Conservation (phyloP, 2,797 vertebrate genomes). For the Darevskia nairensis region DNA sequence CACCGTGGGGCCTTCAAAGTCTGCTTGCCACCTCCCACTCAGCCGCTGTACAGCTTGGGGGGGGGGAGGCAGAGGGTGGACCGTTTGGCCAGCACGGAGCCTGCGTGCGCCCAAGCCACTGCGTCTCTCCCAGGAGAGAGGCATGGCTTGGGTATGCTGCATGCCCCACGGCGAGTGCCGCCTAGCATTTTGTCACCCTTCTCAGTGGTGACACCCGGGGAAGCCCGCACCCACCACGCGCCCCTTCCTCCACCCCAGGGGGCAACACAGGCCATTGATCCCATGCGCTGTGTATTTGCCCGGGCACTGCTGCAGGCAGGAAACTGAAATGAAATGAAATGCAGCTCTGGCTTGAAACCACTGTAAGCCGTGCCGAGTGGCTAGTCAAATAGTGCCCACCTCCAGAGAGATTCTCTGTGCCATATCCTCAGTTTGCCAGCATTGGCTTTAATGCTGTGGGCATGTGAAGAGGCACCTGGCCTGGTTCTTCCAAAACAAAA, state of each 20-base stretch:
- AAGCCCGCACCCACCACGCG: too few relatives aligned
- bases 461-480: neutral
- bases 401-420: neutral
- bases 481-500: neutral
- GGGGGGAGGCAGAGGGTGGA: too few relatives aligned
- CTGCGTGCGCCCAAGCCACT: too few relatives aligned
- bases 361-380: neutral
- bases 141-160: too few relatives aligned
- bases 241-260: neutral
- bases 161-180: too few relatives aligned
- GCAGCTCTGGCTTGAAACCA: neutral
- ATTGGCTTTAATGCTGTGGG: neutral
- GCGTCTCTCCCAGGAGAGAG: too few relatives aligned
- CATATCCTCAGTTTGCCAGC: neutral
- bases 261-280: neutral
- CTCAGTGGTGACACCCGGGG: too few relatives aligned
- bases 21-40: too few relatives aligned
- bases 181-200: too few relatives aligned
- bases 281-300: neutral
- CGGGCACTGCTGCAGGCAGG: neutral
- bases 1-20: too few relatives aligned
- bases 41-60: too few relatives aligned
- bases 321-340: neutral
- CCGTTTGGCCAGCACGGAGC: too few relatives aligned
- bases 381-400: neutral